Evolutionary conservation across 2,888 invertebrate species (phyloP).

Genomic region (Mesochorus sp.): DNA sequence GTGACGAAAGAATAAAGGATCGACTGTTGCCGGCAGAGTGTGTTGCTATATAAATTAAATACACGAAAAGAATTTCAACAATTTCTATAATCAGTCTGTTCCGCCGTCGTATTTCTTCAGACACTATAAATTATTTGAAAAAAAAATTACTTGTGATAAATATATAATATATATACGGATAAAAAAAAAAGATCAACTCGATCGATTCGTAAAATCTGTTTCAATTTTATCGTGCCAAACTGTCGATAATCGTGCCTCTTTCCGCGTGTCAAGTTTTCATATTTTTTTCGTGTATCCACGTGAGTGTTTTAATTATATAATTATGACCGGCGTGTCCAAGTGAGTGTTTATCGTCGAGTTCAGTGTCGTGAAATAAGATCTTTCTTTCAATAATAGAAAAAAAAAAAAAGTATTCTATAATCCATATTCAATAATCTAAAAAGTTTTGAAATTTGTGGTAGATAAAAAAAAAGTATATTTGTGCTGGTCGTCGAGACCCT

Average conservation of each 20-base stretch:
- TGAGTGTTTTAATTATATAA: slow-evolving; percentile 22
- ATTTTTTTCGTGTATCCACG: not conserved
- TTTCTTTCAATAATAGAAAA: too few species aligned
- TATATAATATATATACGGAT: not conserved
- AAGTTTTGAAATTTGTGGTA: not conserved
- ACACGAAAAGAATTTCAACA: too few species aligned
- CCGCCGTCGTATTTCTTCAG: too few species aligned
- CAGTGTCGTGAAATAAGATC: too few species aligned
- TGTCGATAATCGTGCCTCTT: slow-evolving; percentile 46
- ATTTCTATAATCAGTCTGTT: too few species aligned
- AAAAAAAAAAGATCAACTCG: slow-evolving; percentile 26
- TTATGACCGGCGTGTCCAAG: slow-evolving; percentile 27
- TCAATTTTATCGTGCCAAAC: slow-evolving; percentile 52
- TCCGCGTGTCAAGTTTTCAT: not conserved
- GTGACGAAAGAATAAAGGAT: too few species aligned
- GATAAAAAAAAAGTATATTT: too few species aligned
- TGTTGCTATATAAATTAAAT: too few species aligned
- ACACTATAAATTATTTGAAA: too few species aligned
- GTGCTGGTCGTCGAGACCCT: slow-evolving; percentile 46
- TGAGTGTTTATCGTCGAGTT: slow-evolving; percentile 36
- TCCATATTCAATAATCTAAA: slow-evolving; percentile 3
- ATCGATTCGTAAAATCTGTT: slow-evolving; percentile 12
- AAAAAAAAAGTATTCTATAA: not conserved
- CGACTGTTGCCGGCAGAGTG: too few species aligned
- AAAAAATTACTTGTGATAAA: not conserved